phyloP scores from a whole-genome alignment of 2,888 invertebrate species.

The Megamerina dolium region DNA sequence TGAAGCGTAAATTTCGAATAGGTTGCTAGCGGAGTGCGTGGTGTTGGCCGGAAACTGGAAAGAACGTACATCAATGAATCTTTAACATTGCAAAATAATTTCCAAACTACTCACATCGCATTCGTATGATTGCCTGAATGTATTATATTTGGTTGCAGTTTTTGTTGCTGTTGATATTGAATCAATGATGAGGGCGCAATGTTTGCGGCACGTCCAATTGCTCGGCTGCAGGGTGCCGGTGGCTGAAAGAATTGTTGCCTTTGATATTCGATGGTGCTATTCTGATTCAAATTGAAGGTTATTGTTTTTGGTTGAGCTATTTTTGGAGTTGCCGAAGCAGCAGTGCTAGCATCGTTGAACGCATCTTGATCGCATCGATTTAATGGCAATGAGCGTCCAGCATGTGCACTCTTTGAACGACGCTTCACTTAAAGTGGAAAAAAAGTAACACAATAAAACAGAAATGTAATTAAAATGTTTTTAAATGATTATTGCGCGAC shows the following conservation, averaged over 20 bases:
- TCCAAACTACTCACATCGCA: conserved; percentile 45
- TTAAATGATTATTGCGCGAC: not conserved
- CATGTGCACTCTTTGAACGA: conserved; percentile 49
- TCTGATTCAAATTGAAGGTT: conserved; percentile 48
- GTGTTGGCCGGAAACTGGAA: conserved; percentile 45
- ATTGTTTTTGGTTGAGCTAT: conserved; percentile 45
- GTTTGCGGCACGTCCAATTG: conserved; percentile 8
- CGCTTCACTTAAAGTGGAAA: conserved; percentile 39
- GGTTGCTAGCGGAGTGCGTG: conserved; percentile 46
- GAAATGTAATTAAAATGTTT: no score
- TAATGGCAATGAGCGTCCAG: conserved; percentile 39
- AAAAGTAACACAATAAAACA: not conserved
- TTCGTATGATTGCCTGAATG: conserved; percentile 47
- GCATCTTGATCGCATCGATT: conserved; percentile 26
- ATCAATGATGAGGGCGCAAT: conserved; percentile 13
- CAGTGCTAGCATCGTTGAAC: conserved; percentile 4
- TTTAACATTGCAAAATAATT: no score
- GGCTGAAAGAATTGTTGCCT: conserved; percentile 43
- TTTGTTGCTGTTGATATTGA: conserved; percentile 34
- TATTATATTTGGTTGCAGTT: conserved; percentile 46
- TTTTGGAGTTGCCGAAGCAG: conserved; percentile 32
- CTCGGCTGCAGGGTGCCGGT: conserved; percentile 24
- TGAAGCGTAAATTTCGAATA: conserved; percentile 59
- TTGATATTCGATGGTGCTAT: conserved; percentile 46
- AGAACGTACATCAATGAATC: conserved; percentile 1